These are phyloP conservation scores for Drosophila lowei DNA, from an alignment of 1,140 invertebrate species.

Conservation along the genomic window DNA sequence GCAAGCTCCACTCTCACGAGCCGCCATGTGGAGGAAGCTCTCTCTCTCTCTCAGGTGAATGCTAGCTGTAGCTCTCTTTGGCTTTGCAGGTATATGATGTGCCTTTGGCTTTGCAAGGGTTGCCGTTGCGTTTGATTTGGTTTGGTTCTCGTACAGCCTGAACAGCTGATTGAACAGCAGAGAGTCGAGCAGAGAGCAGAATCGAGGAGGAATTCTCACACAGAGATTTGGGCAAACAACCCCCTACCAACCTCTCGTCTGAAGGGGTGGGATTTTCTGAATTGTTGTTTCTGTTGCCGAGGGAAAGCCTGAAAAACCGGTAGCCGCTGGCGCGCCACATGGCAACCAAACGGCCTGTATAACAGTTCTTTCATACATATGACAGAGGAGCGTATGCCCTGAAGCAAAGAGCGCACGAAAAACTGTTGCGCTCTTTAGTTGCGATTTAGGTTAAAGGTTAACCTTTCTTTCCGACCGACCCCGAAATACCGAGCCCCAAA, in stretches of 20 bases:
- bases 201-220: not conserved
- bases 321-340: slow-evolving; percentile 46
- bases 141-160: slow-evolving; percentile 4
- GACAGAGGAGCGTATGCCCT: not conserved
- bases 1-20: slow-evolving; percentile 54
- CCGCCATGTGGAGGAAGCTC: slow-evolving; percentile 12
- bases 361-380: slow-evolving; percentile 23
- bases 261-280: slow-evolving; percentile 34
- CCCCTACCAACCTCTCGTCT: not conserved
- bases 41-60: slow-evolving; percentile 14
- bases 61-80: not conserved
- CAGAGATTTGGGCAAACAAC: not conserved
- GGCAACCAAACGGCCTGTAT: slow-evolving; percentile 23
- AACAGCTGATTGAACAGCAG: slow-evolving; percentile 24
- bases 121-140: not conserved
- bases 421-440: slow-evolving; percentile 67
- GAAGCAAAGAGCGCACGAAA: slow-evolving; percentile 48
- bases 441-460: slow-evolving; percentile 79
- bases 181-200: not conserved
- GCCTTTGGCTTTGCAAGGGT: slow-evolving; percentile 5
- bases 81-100: not conserved
- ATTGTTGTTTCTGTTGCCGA: slow-evolving; percentile 5
- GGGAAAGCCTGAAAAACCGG: slow-evolving; percentile 53
- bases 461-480: slow-evolving; percentile 8
- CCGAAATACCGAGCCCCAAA: slow-evolving; percentile 24